Evolutionary conservation across 2,797 vertebrate genomes (phyloP).

Genomic region (Chaunax sp.): DNA sequence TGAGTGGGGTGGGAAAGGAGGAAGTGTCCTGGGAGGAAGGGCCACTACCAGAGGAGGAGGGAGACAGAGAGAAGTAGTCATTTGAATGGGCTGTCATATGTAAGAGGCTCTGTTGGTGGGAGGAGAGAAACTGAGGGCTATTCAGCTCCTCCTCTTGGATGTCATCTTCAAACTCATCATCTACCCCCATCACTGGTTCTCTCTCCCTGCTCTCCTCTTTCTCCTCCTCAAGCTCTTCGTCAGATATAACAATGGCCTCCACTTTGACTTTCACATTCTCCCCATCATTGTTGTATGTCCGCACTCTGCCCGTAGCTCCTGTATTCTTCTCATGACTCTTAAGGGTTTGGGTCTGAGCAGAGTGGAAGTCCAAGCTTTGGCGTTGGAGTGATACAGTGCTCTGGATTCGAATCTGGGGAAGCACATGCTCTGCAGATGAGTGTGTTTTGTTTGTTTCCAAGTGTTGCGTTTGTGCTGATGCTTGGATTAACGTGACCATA

Average conservation of each 20-base stretch:
- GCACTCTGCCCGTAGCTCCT: background rate
- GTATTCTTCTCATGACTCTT: background rate
- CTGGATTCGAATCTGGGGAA: conserved; percentile 66
- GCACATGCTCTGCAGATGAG: conserved; percentile 7
- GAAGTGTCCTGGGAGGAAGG: conserved; percentile 75
- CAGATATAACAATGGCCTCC: conserved; percentile 94
- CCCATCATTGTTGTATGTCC: conserved; percentile 32
- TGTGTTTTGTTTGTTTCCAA: conserved; percentile 31
- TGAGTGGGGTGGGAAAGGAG: conserved; percentile 67
- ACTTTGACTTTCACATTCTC: conserved; percentile 86
- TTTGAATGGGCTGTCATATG: conserved; percentile 79
- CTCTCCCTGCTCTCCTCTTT: conserved; percentile 58
- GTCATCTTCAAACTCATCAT: conserved; percentile 78
- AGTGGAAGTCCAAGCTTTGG: conserved; percentile 37
- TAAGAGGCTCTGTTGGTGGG: conserved; percentile 80
- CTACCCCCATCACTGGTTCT: conserved; percentile 62
- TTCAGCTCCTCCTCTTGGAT: conserved; percentile 81
- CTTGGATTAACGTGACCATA: conserved; percentile 54
- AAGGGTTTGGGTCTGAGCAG: conserved; percentile 27
- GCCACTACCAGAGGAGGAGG: conserved; percentile 78
- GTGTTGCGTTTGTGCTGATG: conserved; percentile 47
- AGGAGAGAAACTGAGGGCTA: conserved; percentile 79
- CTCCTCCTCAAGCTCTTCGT: conserved; percentile 88
- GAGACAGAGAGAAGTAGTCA: conserved; percentile 81
- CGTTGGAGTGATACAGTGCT: conserved; percentile 54